Evolutionary conservation across 1,140 invertebrate species (phyloP).

Genomic region (Fragariocoptes setiger): DNA sequence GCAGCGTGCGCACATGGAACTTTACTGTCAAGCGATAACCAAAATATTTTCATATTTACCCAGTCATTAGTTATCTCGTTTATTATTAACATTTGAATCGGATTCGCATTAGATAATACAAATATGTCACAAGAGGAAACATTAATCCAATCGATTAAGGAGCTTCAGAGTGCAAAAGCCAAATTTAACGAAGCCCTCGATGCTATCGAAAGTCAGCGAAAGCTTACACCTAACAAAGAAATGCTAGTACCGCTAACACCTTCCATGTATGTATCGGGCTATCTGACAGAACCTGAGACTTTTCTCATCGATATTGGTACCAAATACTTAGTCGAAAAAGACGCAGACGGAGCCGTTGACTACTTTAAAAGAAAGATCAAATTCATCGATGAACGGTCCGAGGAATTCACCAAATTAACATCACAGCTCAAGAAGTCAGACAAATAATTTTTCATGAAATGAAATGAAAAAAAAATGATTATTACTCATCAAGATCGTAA

Average conservation of each 20-base stretch:
- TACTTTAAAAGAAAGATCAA: constrained; percentile 67
- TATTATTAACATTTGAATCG: constrained; percentile 18
- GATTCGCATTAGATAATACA: neutral
- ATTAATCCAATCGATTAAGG: constrained; percentile 54
- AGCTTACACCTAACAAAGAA: constrained; percentile 35
- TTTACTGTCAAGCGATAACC: neutral
- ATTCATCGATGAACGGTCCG: constrained; percentile 70
- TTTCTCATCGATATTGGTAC: constrained; percentile 76
- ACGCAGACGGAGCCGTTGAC: constrained; percentile 35
- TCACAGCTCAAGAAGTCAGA: too few relatives aligned
- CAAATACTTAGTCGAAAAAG: constrained; percentile 73
- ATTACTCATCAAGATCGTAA: too few relatives aligned
- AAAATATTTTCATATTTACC: neutral
- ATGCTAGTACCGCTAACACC: constrained; percentile 65
- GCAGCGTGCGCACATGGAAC: neutral
- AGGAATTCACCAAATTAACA: too few relatives aligned
- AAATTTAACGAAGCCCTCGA: constrained; percentile 62
- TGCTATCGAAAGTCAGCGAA: constrained; percentile 41
- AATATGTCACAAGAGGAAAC: constrained; percentile 18
- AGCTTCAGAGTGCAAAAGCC: constrained; percentile 51
- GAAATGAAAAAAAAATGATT: too few relatives aligned
- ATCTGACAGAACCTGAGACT: constrained; percentile 39
- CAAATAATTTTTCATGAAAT: too few relatives aligned
- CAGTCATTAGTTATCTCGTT: constrained; percentile 1
- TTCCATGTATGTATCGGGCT: constrained; percentile 76